Evolutionary conservation across 2,888 invertebrate species (phyloP).

Genomic region (Andrena minutula): DNA sequence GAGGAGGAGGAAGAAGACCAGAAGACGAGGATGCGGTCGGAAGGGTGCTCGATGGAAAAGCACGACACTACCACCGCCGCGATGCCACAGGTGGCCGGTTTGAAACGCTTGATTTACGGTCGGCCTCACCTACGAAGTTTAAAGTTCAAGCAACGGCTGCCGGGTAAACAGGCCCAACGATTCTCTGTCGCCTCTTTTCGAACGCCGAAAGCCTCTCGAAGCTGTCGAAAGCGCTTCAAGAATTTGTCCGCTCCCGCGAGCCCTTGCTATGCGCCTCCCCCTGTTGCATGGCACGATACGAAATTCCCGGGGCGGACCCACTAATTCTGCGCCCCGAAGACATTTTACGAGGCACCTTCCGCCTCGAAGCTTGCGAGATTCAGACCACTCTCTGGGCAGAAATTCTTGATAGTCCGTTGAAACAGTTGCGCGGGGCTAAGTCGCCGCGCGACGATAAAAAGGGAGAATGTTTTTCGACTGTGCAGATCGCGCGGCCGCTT

Average conservation of each 20-base stretch:
- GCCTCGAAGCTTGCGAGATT: too few relatives aligned
- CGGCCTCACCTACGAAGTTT: constrained; percentile 77
- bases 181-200: constrained; percentile 49
- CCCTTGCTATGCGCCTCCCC: constrained; percentile 1
- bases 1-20: not conserved
- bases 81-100: constrained; percentile 80
- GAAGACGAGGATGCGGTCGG: constrained; percentile 4
- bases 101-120: constrained; percentile 80
- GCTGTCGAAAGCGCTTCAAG: constrained; percentile 38
- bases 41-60: constrained; percentile 20
- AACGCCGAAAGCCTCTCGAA: constrained; percentile 50
- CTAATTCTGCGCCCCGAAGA: too few relatives aligned
- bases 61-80: constrained; percentile 33
- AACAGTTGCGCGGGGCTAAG: not conserved
- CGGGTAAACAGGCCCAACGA: constrained; percentile 71
- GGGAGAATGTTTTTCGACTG: not conserved
- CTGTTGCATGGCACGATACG: not conserved
- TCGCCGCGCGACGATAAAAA: not conserved
- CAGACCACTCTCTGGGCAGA: too few relatives aligned
- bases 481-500: not conserved
- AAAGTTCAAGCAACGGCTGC: constrained; percentile 71
- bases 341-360: too few relatives aligned
- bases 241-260: constrained; percentile 41
- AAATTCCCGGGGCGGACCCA: not conserved
- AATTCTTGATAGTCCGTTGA: not conserved